Percentiles rank a stretch among this genome's conserved stretches.
Evolutionary conservation across 2,888 invertebrate species (phyloP).

Genomic region (Drosophila dives): DNA sequence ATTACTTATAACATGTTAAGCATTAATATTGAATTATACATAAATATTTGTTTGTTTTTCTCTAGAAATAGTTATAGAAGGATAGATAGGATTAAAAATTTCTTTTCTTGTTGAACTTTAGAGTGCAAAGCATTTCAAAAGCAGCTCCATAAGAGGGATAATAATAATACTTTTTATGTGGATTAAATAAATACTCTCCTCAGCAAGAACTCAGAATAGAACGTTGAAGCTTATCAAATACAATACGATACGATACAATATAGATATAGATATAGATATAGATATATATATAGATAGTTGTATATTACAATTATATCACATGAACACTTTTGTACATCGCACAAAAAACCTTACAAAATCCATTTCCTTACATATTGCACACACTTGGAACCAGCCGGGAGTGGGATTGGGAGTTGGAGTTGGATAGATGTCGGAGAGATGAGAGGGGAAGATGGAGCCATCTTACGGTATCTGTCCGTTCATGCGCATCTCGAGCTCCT

Average conservation of each 20-base stretch:
- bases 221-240: conserved; percentile 40
- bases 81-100: conserved; percentile 24
- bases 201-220: conserved; percentile 25
- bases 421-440: background rate
- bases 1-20: conserved; percentile 68
- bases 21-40: conserved; percentile 36
- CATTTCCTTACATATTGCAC: conserved; percentile 65
- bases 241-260: background rate
- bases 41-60: conserved; percentile 14
- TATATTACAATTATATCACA: conserved; percentile 81
- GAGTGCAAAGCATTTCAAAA: conserved; percentile 2
- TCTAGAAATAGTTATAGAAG: conserved; percentile 1
- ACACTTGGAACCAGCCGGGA: conserved; percentile 51
- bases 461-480: conserved; percentile 84
- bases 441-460: background rate
- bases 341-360: conserved; percentile 23
- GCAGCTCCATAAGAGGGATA: conserved; percentile 4
- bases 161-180: conserved; percentile 41
- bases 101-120: background rate
- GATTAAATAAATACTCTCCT: conserved; percentile 27
- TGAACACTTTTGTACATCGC: conserved; percentile 76
- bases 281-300: conserved; percentile 14
- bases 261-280: conserved; percentile 2
- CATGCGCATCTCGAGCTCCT: conserved; percentile 88
- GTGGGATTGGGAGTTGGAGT: background rate